Percentiles rank a stretch among this genome's conserved stretches.
These are phyloP conservation scores for Xyrauchen texanus DNA, from an alignment of 2,113 vertebrate species.

Conservation along the genomic window DNA sequence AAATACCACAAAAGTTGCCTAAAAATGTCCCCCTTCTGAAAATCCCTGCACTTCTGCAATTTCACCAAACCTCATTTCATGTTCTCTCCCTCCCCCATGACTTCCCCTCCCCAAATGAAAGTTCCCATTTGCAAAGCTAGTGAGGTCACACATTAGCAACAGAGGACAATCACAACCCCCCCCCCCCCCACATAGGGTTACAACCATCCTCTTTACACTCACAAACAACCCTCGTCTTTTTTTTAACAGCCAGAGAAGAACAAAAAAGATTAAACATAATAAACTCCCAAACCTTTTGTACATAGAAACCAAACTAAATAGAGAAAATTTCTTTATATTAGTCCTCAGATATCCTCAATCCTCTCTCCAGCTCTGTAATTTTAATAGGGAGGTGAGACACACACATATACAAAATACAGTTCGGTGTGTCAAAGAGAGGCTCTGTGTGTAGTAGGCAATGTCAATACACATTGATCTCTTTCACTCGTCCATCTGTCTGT, in stretches of 20 bases:
- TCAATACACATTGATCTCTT: conserved; percentile 67
- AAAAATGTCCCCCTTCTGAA: conserved; percentile 67
- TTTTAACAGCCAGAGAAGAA: conserved; percentile 80
- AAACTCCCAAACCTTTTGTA: conserved; percentile 85
- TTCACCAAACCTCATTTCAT: conserved; percentile 67
- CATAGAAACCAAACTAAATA: conserved; percentile 82
- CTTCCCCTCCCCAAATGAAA: conserved; percentile 64
- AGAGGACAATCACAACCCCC: conserved; percentile 73
- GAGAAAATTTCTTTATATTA: conserved; percentile 80
- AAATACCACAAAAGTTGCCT: conserved; percentile 78
- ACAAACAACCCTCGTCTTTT: conserved; percentile 70
- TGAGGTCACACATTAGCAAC: conserved; percentile 80
- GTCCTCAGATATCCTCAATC: conserved; percentile 75
- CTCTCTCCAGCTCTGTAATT: conserved; percentile 68
- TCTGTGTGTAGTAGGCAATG: conserved; percentile 73
- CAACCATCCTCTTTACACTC: conserved; percentile 79
- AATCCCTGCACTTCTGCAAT: conserved; percentile 75
- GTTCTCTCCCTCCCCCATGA: conserved; percentile 52
- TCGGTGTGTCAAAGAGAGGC: conserved; percentile 72
- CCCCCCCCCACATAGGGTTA: conserved; percentile 78
- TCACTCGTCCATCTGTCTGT: conserved; percentile 56
- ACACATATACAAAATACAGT: conserved; percentile 61
- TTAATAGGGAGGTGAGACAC: conserved; percentile 73
- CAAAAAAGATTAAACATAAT: conserved; percentile 79
- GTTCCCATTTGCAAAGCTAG: conserved; percentile 70